phyloP scores from a whole-genome alignment of 2,113 vertebrate species.

The Chionodraco myersi region DNA sequence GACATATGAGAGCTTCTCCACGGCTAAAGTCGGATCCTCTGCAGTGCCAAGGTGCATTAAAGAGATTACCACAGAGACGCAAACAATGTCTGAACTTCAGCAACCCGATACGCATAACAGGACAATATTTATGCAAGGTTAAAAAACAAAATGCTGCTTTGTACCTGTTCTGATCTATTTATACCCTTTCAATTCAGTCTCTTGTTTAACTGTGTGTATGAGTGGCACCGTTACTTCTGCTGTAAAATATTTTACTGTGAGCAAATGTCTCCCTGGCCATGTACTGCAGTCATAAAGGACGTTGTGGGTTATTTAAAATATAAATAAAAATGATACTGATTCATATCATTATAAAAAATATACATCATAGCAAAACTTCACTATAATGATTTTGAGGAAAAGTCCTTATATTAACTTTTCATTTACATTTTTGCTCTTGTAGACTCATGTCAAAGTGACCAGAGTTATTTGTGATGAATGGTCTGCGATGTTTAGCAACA shows the following conservation, averaged over 20 bases:
- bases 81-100: slow-evolving; percentile 77
- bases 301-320: background rate
- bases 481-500: slow-evolving; percentile 6
- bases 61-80: slow-evolving; percentile 70
- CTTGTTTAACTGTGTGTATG: slow-evolving; percentile 22
- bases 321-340: background rate
- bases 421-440: background rate
- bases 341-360: too few species aligned
- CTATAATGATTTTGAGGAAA: slow-evolving; percentile 20
- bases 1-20: slow-evolving; percentile 81
- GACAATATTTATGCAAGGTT: slow-evolving; percentile 56
- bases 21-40: slow-evolving; percentile 72
- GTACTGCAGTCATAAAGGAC: background rate
- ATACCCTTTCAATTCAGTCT: slow-evolving; percentile 22
- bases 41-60: slow-evolving; percentile 77
- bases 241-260: slow-evolving; percentile 30
- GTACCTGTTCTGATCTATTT: slow-evolving; percentile 54
- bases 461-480: background rate
- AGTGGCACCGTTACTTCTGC: background rate
- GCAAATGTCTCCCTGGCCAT: slow-evolving; percentile 2
- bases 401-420: slow-evolving; percentile 4
- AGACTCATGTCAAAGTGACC: background rate
- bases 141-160: slow-evolving; percentile 52
- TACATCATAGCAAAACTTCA: background rate
- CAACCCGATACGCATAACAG: slow-evolving; percentile 56